phyloP scores from a whole-genome alignment of 2,113 vertebrate species.

The Uria aalge region DNA sequence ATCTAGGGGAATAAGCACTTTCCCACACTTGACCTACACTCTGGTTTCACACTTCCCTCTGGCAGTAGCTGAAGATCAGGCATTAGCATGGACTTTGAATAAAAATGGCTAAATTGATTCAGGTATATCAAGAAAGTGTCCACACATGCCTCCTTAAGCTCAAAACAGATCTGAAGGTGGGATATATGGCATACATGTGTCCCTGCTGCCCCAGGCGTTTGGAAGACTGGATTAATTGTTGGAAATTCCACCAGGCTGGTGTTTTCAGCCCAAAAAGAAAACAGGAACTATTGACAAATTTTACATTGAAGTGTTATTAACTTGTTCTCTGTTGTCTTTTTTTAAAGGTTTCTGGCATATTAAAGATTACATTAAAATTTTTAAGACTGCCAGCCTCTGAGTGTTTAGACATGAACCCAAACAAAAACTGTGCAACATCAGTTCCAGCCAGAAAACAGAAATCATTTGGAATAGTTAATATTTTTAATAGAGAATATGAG shows the following conservation, averaged over 20 bases:
- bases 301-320: background rate
- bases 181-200: rapidly evolving
- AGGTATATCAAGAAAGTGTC: background rate
- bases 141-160: background rate
- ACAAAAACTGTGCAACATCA: background rate
- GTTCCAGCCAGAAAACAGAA: background rate
- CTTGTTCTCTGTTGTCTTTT: background rate
- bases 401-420: background rate
- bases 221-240: background rate
- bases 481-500: background rate
- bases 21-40: background rate
- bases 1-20: background rate
- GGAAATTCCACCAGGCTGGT: background rate
- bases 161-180: background rate
- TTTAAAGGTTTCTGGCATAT: background rate
- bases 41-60: background rate
- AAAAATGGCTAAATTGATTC: background rate
- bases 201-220: background rate
- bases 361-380: background rate
- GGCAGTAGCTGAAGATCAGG: background rate
- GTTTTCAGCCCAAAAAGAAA: background rate
- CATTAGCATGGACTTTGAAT: background rate
- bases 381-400: background rate
- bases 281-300: background rate
- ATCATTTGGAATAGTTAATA: background rate